A percentile compares a stretch with the other conserved stretches of the same genome.
Evolutionary conservation across 2,113 vertebrate species (phyloP).

Genomic region (Tragelaphus scriptus): DNA sequence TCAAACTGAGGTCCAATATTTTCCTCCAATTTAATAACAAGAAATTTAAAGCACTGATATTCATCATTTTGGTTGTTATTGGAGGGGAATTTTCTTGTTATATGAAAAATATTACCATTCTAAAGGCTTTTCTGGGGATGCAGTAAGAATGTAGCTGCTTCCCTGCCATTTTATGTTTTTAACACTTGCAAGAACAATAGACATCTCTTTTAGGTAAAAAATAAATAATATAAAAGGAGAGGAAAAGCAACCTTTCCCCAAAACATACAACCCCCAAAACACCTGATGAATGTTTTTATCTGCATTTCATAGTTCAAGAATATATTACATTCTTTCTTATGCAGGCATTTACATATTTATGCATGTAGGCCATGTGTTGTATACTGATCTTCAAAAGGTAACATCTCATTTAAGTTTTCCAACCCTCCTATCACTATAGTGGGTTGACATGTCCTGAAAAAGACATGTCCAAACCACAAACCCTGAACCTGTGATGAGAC

Average conservation of each 20-base stretch:
- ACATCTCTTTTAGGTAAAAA: not conserved
- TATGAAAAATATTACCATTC: not conserved
- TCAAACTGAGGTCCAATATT: not conserved
- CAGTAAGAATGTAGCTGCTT: not conserved
- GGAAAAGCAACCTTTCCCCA: not conserved
- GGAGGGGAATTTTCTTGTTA: not conserved
- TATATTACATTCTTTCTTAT: not conserved
- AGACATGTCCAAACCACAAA: not conserved
- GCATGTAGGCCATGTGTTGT: not conserved
- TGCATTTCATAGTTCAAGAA: not conserved
- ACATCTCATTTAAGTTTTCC: not conserved
- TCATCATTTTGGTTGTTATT: not conserved
- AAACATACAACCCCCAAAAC: not conserved
- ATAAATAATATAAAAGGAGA: not conserved
- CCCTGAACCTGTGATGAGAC: not conserved
- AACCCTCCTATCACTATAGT: not conserved
- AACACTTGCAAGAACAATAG: not conserved
- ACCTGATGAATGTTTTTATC: not conserved
- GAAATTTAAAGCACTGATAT: not conserved
- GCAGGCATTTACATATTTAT: not conserved
- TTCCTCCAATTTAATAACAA: not conserved
- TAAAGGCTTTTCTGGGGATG: not conserved
- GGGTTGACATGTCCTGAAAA: not conserved
- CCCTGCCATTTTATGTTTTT: not conserved
- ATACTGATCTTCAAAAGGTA: not conserved